These are phyloP conservation scores for Aplocera efformata DNA, from an alignment of 2,888 invertebrate species.

Conservation along the genomic window DNA sequence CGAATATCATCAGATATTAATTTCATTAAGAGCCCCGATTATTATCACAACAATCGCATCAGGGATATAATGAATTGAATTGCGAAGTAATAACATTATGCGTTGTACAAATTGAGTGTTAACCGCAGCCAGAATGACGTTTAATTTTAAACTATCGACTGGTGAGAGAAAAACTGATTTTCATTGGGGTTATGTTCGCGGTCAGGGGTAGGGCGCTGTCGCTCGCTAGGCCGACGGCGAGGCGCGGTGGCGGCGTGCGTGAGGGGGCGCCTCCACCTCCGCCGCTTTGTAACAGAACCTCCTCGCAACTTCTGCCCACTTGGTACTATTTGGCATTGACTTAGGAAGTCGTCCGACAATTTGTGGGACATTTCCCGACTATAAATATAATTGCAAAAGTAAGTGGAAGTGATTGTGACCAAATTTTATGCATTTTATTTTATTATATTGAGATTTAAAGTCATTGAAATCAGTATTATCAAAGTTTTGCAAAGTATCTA, in stretches of 20 bases:
- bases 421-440: too few relatives aligned
- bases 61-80: slow-evolving; percentile 72
- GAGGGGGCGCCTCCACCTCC: slow-evolving; percentile 30
- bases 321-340: slow-evolving; percentile 79
- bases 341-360: slow-evolving; percentile 57
- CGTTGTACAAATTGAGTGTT: slow-evolving; percentile 72
- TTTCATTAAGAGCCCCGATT: slow-evolving; percentile 69
- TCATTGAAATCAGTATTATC: too few relatives aligned
- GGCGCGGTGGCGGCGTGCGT: slow-evolving; percentile 23
- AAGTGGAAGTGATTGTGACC: too few relatives aligned
- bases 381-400: slow-evolving; percentile 13
- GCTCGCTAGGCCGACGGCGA: slow-evolving; percentile 34
- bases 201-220: slow-evolving; percentile 42
- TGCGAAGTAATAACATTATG: slow-evolving; percentile 70
- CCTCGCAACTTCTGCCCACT: slow-evolving; percentile 49
- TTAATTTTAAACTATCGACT: slow-evolving; percentile 75
- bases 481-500: too few relatives aligned
- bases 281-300: slow-evolving; percentile 47
- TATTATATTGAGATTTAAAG: too few relatives aligned
- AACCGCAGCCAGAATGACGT: slow-evolving; percentile 74
- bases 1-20: slow-evolving; percentile 58
- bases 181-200: slow-evolving; percentile 49
- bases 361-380: slow-evolving; percentile 37
- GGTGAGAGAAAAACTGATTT: slow-evolving; percentile 70
- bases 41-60: slow-evolving; percentile 67